phyloP scores from a whole-genome alignment of 2,888 invertebrate species.

The Philereme transversata region DNA sequence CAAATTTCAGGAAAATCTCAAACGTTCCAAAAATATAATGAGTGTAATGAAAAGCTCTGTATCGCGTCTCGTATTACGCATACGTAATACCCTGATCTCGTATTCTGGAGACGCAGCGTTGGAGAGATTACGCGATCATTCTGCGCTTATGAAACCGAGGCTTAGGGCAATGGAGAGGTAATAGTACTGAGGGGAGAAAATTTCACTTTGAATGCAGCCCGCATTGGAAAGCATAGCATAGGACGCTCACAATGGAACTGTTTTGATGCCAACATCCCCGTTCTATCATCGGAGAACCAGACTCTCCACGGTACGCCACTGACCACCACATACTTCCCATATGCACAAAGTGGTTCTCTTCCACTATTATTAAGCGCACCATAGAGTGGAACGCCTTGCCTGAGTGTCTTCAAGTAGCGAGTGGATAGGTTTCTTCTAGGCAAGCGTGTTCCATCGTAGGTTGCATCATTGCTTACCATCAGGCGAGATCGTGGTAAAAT shows the following conservation, averaged over 20 bases:
- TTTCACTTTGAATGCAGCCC: neutral
- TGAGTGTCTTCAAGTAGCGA: too few relatives aligned
- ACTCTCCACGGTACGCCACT: too few relatives aligned
- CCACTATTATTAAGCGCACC: too few relatives aligned
- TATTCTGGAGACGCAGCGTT: slow-evolving; percentile 20
- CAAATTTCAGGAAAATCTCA: slow-evolving; percentile 2
- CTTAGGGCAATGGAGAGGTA: slow-evolving; percentile 9
- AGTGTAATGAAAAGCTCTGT: slow-evolving; percentile 20
- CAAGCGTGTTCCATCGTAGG: too few relatives aligned
- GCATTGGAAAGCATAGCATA: neutral
- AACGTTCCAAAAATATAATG: slow-evolving; percentile 12
- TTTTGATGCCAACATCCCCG: neutral
- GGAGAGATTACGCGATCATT: slow-evolving; percentile 29
- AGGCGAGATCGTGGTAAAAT: too few relatives aligned
- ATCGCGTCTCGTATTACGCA: slow-evolving; percentile 15
- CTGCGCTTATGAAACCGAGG: slow-evolving; percentile 25
- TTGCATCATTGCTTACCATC: too few relatives aligned
- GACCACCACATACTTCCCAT: too few relatives aligned
- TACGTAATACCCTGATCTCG: slow-evolving; percentile 21
- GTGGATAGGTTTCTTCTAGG: too few relatives aligned
- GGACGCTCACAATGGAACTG: neutral
- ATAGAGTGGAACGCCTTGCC: too few relatives aligned
- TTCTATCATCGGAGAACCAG: too few relatives aligned
- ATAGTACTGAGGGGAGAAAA: neutral
- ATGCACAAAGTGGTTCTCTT: too few relatives aligned